Percentiles rank a stretch among this genome's conserved stretches.
Conservation (phyloP, 2,113 vertebrate species). For the Anolis sagrei region DNA sequence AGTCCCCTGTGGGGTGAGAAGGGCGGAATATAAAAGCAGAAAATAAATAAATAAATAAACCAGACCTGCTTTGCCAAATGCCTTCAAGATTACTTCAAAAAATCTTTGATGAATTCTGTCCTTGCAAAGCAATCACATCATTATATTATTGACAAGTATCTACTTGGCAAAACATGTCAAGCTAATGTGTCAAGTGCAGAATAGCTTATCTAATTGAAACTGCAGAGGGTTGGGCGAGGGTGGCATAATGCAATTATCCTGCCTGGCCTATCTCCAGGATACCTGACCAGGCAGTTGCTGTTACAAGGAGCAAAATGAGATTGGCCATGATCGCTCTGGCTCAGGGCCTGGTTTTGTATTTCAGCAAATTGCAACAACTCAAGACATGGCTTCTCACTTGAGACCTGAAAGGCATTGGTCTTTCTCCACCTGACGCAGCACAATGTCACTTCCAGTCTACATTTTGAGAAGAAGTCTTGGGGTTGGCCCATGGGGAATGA, state of each 20-base stretch:
- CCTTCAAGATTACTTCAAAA: too few species aligned
- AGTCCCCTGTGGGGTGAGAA: too few species aligned
- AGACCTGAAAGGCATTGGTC: constrained; percentile 34
- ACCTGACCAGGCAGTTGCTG: constrained; percentile 15
- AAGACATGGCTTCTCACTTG: neutral
- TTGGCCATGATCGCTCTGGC: constrained; percentile 47
- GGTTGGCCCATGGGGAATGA: too few species aligned
- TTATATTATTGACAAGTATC: neutral
- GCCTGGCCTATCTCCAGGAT: neutral
- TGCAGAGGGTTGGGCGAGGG: constrained; percentile 26
- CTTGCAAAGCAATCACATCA: neutral
- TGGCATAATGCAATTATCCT: constrained; percentile 48
- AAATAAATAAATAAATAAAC: too few species aligned
- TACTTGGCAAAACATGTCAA: neutral
- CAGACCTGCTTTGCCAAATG: too few species aligned
- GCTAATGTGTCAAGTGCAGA: constrained; percentile 4
- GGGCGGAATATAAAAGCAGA: too few species aligned
- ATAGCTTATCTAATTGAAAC: constrained; percentile 46
- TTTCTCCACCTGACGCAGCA: constrained; percentile 36
- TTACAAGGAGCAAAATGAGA: constrained; percentile 12
- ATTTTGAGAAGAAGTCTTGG: too few species aligned
- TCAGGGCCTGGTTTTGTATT: constrained; percentile 50
- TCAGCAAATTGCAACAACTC: constrained; percentile 1
- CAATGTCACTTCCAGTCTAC: neutral
- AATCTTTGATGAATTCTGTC: neutral